phyloP scores from a whole-genome alignment of 1,140 invertebrate species.

The Drosophila obscura region DNA sequence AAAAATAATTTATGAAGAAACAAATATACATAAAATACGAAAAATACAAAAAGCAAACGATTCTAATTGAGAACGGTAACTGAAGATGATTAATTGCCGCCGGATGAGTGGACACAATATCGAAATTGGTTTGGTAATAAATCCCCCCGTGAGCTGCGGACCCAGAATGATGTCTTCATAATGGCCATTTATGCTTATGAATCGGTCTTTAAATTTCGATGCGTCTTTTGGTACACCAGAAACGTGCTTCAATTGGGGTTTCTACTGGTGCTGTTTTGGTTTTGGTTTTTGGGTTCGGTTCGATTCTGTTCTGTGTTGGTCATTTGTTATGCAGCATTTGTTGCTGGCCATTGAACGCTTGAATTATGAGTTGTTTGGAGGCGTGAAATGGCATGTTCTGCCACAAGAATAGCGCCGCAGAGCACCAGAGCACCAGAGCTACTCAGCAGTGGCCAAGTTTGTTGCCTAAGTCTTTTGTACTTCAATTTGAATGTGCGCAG shows the following conservation, averaged over 20 bases:
- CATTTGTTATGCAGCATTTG: slow-evolving; percentile 78
- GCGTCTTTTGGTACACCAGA: slow-evolving; percentile 72
- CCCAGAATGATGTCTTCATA: slow-evolving; percentile 66
- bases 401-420: slow-evolving; percentile 26
- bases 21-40: slow-evolving; percentile 68
- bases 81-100: slow-evolving; percentile 73
- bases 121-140: slow-evolving; percentile 58
- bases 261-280: slow-evolving; percentile 8
- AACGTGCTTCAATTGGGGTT: slow-evolving; percentile 56
- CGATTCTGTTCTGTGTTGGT: slow-evolving; percentile 32
- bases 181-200: slow-evolving; percentile 79
- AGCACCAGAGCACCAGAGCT: no score
- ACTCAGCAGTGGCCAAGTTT: slow-evolving; percentile 38
- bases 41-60: slow-evolving; percentile 38
- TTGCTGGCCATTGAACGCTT: slow-evolving; percentile 65
- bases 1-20: slow-evolving; percentile 83
- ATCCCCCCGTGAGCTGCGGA: slow-evolving; percentile 16
- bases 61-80: slow-evolving; percentile 75
- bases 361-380: slow-evolving; percentile 79
- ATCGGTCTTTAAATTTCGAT: slow-evolving; percentile 81
- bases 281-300: no score
- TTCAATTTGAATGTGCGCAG: slow-evolving; percentile 38
- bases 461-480: slow-evolving; percentile 79
- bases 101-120: slow-evolving; percentile 73
- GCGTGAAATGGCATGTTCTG: slow-evolving; percentile 80